Base-by-base conservation (phyloP, 2,797 vertebrate genomes). In the Pipistrellus pipistrellus region DNA sequence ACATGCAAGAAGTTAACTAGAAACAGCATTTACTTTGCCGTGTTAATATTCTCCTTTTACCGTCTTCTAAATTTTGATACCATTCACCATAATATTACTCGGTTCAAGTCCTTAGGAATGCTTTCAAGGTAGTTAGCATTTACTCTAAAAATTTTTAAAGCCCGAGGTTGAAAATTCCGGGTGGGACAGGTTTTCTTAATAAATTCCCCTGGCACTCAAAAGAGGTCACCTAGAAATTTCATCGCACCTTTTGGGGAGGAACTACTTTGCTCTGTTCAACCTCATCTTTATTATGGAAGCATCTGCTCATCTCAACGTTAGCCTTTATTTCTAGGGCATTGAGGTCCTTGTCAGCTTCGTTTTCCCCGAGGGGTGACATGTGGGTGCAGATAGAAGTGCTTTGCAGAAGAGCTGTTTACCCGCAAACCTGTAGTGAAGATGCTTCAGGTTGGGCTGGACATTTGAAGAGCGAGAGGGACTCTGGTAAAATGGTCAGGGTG, bases 261-360 rank as follows among this genome's bases (percentile, higher is more conserved):
- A 41, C 48, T 66, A 32, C 15, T 57, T 78, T 88, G 30, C 91
- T 85, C 46, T 66, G 17, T 80, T 71, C 38, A 55, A 12, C 32
- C 15, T 85, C 48, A 8, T 73, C n/a, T 27, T 83, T 88, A 15
- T 85, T 87, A 10, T 14, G 17, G 62, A 75, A 90, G 8, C 53
- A 75, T 73, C 51, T 93, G 32, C 57, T 91, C 30, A 71, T 87
- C 81, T 88, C 72, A 92, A 1, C 62, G 14, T 82, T 66, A 81
- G n/a, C 53, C n/a, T 88, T 35, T 71, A 35, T 72, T 87, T 81
- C 44, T 76, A 81, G 53, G 64, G 13, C 27, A 12, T 18, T 55
- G 17, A 1, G 51, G 48, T 72, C 8, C 87, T 91, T 57, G 17
- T 75, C 8, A 53, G 44, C 62, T 73, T 53, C 76, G 32, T 20